phyloP scores from a whole-genome alignment of 1,140 invertebrate species.

The Lasioglossum baleicum region DNA sequence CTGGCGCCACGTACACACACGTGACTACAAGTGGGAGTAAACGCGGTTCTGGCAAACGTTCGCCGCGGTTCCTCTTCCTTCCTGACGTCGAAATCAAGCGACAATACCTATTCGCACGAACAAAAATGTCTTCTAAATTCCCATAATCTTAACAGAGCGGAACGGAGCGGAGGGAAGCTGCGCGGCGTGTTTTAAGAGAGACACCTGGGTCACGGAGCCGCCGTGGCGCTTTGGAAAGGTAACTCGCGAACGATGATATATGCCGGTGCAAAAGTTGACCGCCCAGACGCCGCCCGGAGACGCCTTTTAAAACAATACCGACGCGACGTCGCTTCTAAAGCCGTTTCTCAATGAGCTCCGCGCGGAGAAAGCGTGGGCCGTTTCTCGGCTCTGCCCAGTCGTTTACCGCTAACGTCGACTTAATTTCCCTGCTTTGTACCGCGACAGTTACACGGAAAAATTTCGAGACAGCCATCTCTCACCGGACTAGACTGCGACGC shows the following conservation, averaged over 20 bases:
- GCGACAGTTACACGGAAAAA: background rate
- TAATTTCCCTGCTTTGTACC: slow-evolving; percentile 23
- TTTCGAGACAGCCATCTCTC: background rate
- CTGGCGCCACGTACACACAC: slow-evolving; percentile 47
- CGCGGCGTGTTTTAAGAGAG: background rate
- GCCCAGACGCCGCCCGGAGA: slow-evolving; percentile 35
- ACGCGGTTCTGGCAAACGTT: slow-evolving; percentile 9
- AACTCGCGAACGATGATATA: slow-evolving; percentile 53
- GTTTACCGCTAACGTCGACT: slow-evolving; percentile 52
- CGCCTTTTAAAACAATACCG: slow-evolving; percentile 49
- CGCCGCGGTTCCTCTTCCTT: background rate
- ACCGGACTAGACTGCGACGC: background rate
- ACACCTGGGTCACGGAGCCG: slow-evolving; percentile 36
- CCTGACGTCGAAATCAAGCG: too few species aligned
- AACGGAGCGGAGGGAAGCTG: too few species aligned
- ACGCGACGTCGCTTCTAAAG: slow-evolving; percentile 1
- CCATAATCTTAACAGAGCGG: too few species aligned
- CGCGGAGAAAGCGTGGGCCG: slow-evolving; percentile 48
- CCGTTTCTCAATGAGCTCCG: slow-evolving; percentile 15
- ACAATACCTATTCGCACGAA: too few species aligned
- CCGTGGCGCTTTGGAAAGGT: slow-evolving; percentile 43
- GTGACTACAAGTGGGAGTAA: slow-evolving; percentile 2
- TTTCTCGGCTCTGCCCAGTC: slow-evolving; percentile 45
- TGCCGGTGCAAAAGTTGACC: slow-evolving; percentile 40
- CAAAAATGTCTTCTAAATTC: too few species aligned